Conservation (phyloP, 2,888 invertebrate species). For the Arrhopalites spinosus region DNA sequence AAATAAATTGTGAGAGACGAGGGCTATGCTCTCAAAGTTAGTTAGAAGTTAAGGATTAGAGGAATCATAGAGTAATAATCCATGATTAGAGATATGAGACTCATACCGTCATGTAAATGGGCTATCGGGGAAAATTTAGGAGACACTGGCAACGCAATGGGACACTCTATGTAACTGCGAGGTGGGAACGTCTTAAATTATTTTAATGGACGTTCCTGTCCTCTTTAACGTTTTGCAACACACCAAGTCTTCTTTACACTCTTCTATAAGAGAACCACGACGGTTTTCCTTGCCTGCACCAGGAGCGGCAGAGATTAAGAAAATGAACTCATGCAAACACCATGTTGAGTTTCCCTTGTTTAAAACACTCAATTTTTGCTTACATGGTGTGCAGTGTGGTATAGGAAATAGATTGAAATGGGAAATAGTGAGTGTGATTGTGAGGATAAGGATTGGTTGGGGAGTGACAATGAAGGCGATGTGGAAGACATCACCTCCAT, state of each 20-base stretch:
- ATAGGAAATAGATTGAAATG: not conserved
- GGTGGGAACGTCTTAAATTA: conserved; percentile 52
- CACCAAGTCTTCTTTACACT: not conserved
- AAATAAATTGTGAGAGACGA: too few species aligned
- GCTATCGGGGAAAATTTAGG: conserved; percentile 45
- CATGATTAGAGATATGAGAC: conserved; percentile 44
- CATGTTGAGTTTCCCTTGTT: too few species aligned
- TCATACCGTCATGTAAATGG: conserved; percentile 39
- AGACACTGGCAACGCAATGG: conserved; percentile 46
- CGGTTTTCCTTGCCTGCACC: too few species aligned
- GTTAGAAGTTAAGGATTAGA: not conserved
- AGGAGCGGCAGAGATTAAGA: too few species aligned
- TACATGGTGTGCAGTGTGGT: not conserved
- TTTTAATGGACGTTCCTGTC: conserved; percentile 48
- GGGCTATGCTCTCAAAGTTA: not conserved
- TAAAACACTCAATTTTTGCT: too few species aligned
- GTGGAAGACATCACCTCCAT: conserved; percentile 6
- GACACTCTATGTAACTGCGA: conserved; percentile 48
- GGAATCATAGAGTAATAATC: conserved; percentile 43
- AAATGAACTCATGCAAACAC: too few species aligned
- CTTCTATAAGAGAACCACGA: too few species aligned
- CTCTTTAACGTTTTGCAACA: conserved; percentile 33
- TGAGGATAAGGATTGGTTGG: conserved; percentile 7
- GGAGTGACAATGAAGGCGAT: conserved; percentile 11
- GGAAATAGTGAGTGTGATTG: not conserved